Evolutionary conservation across 2,113 vertebrate species (phyloP).

Genomic region (Gasterosteus aculeatus): DNA sequence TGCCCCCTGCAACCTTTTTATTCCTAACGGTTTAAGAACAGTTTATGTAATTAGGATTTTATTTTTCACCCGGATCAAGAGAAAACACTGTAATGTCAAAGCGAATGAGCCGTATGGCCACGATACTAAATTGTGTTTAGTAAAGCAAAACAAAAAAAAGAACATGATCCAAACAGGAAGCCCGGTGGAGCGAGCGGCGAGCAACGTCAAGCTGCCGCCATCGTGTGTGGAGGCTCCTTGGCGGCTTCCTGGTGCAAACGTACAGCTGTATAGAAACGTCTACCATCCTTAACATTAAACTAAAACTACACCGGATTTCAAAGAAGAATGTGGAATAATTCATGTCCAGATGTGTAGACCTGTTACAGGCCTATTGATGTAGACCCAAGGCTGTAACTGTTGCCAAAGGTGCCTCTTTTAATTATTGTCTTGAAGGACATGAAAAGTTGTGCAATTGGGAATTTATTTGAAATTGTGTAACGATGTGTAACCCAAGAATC

Average conservation of each 20-base stretch:
- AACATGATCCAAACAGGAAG: neutral
- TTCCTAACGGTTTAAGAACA: slow-evolving; percentile 37
- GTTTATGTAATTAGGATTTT: slow-evolving; percentile 16
- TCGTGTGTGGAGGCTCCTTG: slow-evolving; percentile 30
- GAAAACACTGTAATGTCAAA: neutral
- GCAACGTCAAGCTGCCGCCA: slow-evolving; percentile 40
- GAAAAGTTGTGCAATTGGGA: slow-evolving; percentile 9
- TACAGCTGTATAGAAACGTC: neutral
- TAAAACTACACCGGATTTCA: neutral
- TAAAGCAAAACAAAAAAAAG: neutral
- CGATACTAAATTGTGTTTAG: slow-evolving; percentile 21
- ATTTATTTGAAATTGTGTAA: slow-evolving; percentile 12
- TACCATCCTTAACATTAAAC: neutral
- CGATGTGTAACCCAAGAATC: slow-evolving; percentile 22
- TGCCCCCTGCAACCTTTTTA: slow-evolving; percentile 27
- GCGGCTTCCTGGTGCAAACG: neutral
- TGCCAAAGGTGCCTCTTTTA: slow-evolving; percentile 33
- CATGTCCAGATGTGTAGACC: neutral
- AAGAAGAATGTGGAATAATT: neutral
- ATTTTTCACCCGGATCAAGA: neutral
- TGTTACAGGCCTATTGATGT: slow-evolving; percentile 1
- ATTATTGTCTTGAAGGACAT: slow-evolving; percentile 17
- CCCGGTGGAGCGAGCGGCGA: slow-evolving; percentile 22
- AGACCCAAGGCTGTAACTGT: neutral
- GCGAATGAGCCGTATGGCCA: neutral